Base-by-base conservation (phyloP, 2,113 vertebrate genomes). In the Channa maculata region DNA sequence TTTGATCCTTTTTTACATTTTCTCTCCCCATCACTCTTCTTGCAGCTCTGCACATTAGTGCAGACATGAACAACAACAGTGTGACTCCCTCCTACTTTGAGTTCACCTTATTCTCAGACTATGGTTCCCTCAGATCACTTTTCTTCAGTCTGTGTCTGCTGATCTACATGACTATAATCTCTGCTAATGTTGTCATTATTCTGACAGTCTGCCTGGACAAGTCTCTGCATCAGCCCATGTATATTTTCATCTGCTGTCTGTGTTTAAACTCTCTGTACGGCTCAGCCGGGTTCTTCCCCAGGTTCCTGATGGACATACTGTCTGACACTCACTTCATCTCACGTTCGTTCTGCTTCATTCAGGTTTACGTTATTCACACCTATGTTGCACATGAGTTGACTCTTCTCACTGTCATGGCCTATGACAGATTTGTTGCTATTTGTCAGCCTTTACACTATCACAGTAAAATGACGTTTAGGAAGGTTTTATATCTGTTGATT, bases 141-240 rank as follows among this genome's bases (percentile, higher is more conserved):
- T 75, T 64, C 58, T 79, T 82, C 48, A 34, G 13, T 10, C n/a
- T 79, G n/a, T 75, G 55, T 53, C 46, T 86, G 55, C 6, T 79
- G 8, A 5, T 68, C 33, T 86, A 80, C 58, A 4, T 58, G 53
- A 57, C 8, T 1, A 77, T 77, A 34, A 58, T 68, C 61, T 66
- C 11, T 54, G 77, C 73, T 15, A 78, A 85, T 8, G 3, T 54
- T 33, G 33, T 68, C 58, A 64, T 86, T 9, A 45, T 79, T 13
- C 14, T 76, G 8, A 57, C 45, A 2, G 38, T 83, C 14, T 44
- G n/a, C 2, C 49, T 69, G 34, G 62, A 82, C 41, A 75, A 60
- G 39, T 75, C 74, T 61, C 75, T 83, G 55, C 76, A 79, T 59
- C 50, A 62, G 51, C 82, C 76, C 71, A 84, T 84, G 82, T 76